These are phyloP conservation scores for Coregonus ussuriensis DNA, from an alignment of 2,797 vertebrate species.

Conservation along the genomic window DNA sequence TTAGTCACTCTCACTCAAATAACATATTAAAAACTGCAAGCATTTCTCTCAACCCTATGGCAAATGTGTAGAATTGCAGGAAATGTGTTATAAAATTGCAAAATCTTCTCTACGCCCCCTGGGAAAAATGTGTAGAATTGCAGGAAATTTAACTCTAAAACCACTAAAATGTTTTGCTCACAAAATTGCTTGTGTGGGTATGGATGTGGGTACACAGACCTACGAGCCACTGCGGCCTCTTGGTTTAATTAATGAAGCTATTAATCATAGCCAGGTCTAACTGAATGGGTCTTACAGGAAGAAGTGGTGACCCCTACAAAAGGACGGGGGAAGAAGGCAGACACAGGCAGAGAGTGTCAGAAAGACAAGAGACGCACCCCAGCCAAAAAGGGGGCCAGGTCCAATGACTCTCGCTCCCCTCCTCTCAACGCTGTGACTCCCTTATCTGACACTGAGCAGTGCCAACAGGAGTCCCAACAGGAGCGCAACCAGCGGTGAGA, in stretches of 20 bases:
- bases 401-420: constrained; percentile 10
- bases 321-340: constrained; percentile 53
- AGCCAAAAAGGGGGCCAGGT: constrained; percentile 47
- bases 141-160: too few relatives aligned
- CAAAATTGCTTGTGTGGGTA: background rate
- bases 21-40: too few relatives aligned
- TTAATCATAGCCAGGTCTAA: background rate
- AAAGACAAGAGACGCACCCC: constrained; percentile 52
- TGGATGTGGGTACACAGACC: background rate
- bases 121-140: too few relatives aligned
- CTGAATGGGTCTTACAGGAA: constrained; percentile 47
- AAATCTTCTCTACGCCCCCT: too few relatives aligned
- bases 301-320: constrained; percentile 46
- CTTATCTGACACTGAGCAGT: constrained; percentile 51
- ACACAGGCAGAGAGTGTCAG: constrained; percentile 38
- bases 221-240: too few relatives aligned
- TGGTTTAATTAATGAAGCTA: background rate
- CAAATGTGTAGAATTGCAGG: too few relatives aligned
- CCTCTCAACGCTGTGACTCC: fast-evolving
- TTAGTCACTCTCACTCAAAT: too few relatives aligned
- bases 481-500: constrained; percentile 57
- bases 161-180: too few relatives aligned
- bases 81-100: too few relatives aligned
- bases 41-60: too few relatives aligned
- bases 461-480: constrained; percentile 21